Conservation (phyloP, 2,797 vertebrate genomes). For the Rhynchotus rufescens region DNA sequence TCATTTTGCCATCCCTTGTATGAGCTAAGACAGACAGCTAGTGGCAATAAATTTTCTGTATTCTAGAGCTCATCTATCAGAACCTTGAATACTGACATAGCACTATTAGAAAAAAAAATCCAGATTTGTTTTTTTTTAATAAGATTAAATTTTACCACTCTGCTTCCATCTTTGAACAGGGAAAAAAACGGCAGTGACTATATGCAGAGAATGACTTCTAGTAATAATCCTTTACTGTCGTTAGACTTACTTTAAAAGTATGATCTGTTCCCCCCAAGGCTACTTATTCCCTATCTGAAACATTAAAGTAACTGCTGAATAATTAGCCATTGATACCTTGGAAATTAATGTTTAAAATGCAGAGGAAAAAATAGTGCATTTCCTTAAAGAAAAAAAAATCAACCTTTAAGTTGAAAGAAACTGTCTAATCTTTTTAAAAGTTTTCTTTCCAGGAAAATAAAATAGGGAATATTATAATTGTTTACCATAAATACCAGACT, state of each 20-base stretch:
- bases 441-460: slow-evolving; percentile 25
- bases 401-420: slow-evolving; percentile 51
- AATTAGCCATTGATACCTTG: slow-evolving; percentile 78
- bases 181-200: slow-evolving; percentile 31
- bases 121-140: not conserved
- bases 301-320: slow-evolving; percentile 75
- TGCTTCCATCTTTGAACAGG: slow-evolving; percentile 15
- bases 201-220: slow-evolving; percentile 42
- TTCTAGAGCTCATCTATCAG: not conserved
- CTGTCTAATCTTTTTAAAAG: slow-evolving; percentile 14
- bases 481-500: slow-evolving; percentile 47
- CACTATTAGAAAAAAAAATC: not conserved
- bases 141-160: slow-evolving; percentile 10
- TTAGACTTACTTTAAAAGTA: slow-evolving; percentile 66
- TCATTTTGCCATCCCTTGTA: not conserved
- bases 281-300: slow-evolving; percentile 73
- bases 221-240: slow-evolving; percentile 60
- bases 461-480: slow-evolving; percentile 16
- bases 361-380: slow-evolving; percentile 38
- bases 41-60: not conserved
- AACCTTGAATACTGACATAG: rapidly evolving
- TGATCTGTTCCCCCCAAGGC: slow-evolving; percentile 73
- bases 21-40: rapidly evolving
- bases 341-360: slow-evolving; percentile 78
- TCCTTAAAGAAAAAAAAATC: slow-evolving; percentile 50